These are phyloP conservation scores for Volucella inanis DNA, from an alignment of 2,888 invertebrate species.

Conservation along the genomic window DNA sequence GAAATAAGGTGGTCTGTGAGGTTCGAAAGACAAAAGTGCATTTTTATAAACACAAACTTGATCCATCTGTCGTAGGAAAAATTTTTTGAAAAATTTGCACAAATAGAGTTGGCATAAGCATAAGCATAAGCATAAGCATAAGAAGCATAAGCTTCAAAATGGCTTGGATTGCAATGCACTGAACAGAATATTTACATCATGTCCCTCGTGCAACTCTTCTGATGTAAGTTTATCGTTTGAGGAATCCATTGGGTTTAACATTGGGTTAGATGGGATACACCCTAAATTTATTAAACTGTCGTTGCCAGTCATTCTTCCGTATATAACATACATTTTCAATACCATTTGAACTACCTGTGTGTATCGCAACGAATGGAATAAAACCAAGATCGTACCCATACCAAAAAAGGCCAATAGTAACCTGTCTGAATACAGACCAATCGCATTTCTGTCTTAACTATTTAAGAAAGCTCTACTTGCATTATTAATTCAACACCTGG, in stretches of 20 bases:
- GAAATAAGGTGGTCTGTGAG: too few species aligned
- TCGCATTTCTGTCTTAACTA: too few species aligned
- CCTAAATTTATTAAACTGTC: slow-evolving; percentile 34
- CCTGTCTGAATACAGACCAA: too few species aligned
- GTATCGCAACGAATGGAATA: slow-evolving; percentile 5
- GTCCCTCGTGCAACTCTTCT: background rate
- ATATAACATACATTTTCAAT: slow-evolving; percentile 21
- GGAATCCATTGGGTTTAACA: background rate
- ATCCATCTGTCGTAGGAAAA: too few species aligned
- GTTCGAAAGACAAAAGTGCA: too few species aligned
- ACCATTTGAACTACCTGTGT: background rate
- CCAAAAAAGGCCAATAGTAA: too few species aligned
- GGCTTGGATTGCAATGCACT: slow-evolving; percentile 10
- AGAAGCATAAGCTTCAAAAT: slow-evolving; percentile 3
- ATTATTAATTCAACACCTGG: too few species aligned
- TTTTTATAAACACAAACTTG: too few species aligned
- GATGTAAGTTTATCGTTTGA: background rate
- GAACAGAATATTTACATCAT: slow-evolving; percentile 1
- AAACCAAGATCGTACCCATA: background rate
- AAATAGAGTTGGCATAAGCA: too few species aligned
- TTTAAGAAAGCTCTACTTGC: too few species aligned
- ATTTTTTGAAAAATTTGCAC: too few species aligned
- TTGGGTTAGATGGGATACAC: slow-evolving; percentile 20
- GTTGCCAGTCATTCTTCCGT: slow-evolving; percentile 3
- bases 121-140: too few species aligned